These are phyloP conservation scores for Betta splendens DNA, from an alignment of 2,797 vertebrate species.

Conservation along the genomic window DNA sequence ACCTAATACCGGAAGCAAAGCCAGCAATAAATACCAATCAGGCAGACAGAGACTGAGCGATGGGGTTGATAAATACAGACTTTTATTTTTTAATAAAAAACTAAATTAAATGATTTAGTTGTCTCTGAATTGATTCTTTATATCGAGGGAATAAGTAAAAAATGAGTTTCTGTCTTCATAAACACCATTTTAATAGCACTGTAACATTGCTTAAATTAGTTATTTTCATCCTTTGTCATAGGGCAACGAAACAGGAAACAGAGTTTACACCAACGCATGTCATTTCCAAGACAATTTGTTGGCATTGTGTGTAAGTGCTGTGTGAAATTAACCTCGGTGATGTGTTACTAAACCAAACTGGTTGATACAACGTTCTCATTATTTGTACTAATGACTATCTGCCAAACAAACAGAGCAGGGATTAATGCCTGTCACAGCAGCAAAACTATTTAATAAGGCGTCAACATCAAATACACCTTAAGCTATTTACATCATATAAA, in stretches of 20 bases:
- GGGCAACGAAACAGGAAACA: conserved; percentile 1
- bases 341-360: conserved; percentile 25
- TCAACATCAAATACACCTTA: conserved; percentile 11
- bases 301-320: not conserved
- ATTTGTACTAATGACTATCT: conserved; percentile 25
- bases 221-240: not conserved
- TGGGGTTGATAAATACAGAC: conserved; percentile 5
- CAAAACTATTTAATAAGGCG: conserved; percentile 1
- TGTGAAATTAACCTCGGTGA: conserved; percentile 20
- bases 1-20: conserved; percentile 40
- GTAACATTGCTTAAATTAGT: not conserved
- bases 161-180: not conserved
- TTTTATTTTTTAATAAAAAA: conserved; percentile 3
- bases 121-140: not conserved
- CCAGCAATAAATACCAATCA: conserved; percentile 35
- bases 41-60: conserved; percentile 17
- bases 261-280: not conserved
- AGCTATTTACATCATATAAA: conserved; percentile 1
- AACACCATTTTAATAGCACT: not conserved
- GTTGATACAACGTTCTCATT: conserved; percentile 26
- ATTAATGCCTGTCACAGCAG: conserved; percentile 10
- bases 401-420: conserved; percentile 11
- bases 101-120: not conserved
- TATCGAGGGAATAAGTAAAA: not conserved
- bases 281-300: conserved; percentile 4